Evolutionary conservation across 2,888 invertebrate species (phyloP), one percentile per base, ranked within the genome.

Genomic region (Spisula solida): DNA sequence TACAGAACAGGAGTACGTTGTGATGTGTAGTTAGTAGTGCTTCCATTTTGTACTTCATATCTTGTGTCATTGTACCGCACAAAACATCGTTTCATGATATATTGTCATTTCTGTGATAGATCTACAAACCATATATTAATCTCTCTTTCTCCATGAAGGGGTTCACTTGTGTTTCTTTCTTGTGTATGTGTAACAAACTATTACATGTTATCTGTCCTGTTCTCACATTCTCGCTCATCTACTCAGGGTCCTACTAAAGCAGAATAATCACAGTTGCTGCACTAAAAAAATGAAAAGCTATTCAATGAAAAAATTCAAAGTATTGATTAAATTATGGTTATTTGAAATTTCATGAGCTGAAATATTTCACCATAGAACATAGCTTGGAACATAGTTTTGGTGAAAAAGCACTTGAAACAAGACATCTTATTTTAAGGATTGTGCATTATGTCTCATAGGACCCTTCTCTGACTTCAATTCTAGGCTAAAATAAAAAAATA

Each of bases 21-120:
- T 75, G 75, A 34, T 75, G 75, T 75, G 18, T 34, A 75, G 75
- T 75, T 75, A 34, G n/a, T 25, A 60, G 75, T 75, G 75, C 75
- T 75, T 75, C 75, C 75, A 75, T 75, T 75, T 75, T 75, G 75
- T 75, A 75, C 75, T 34, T 41, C 16, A 75, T 34, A 41, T 75
- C 75, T 25, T 75, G 16, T 75, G 20, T 31, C 34, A 34, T 75
- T 31, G 18, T 31, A 75, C 34, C 34, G 31, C 75, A 31, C 31
- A 1, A 34, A 75, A 8, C 34, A 18, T 75, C 12, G 12, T 34
- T 31, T 31, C 34, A 75, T 75, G 34, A 34, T 75, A 29, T 14
- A 31, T 31, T 31, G 31, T 75, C 34, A 34, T 31, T 41, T 75
- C 34, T 75, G 29, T 75, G 75, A 34, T 75, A 75, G 34, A 31